These are phyloP conservation scores for Clusia tigrina DNA, from an alignment of 2,888 invertebrate species.

Conservation along the genomic window DNA sequence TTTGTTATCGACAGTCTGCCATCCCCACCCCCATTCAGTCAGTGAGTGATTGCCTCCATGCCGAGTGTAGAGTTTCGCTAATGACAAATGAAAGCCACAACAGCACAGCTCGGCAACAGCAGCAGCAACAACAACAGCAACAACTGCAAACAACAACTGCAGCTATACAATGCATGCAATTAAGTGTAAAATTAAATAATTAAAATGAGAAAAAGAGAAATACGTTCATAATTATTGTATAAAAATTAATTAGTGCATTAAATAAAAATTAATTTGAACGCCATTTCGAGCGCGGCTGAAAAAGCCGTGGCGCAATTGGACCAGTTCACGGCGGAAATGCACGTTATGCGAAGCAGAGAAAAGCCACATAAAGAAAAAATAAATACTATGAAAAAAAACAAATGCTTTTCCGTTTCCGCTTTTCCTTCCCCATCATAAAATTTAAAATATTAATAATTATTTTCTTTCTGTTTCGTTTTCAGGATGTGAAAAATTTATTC, in stretches of 20 bases:
- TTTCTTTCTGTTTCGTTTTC: slow-evolving; percentile 30
- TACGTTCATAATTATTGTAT: slow-evolving; percentile 5
- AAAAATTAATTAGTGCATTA: slow-evolving; percentile 15
- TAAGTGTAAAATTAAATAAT: slow-evolving; percentile 18
- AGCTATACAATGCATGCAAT: slow-evolving; percentile 6
- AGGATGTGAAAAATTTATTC: slow-evolving; percentile 46
- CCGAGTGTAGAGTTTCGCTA: no score
- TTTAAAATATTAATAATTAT: not conserved
- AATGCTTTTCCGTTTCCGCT: slow-evolving; percentile 6
- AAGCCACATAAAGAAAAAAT: not conserved
- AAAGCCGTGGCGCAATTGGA: slow-evolving; percentile 19
- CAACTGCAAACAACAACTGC: slow-evolving; percentile 23
- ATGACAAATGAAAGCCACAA: no score
- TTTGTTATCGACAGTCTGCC: no score
- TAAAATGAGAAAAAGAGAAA: slow-evolving; percentile 3
- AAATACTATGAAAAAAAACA: not conserved
- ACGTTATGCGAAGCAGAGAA: not conserved
- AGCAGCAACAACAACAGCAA: slow-evolving; percentile 30
- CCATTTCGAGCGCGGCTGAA: slow-evolving; percentile 2
- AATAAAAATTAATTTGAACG: not conserved
- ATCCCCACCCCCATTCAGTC: no score
- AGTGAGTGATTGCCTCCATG: no score
- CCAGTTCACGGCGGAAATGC: slow-evolving; percentile 15
- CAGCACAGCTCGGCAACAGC: slow-evolving; percentile 24
- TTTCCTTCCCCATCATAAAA: not conserved